Percentiles rank a stretch among this genome's conserved stretches.
phyloP scores from a whole-genome alignment of 2,888 invertebrate genomes.

The Acronicta alni region DNA sequence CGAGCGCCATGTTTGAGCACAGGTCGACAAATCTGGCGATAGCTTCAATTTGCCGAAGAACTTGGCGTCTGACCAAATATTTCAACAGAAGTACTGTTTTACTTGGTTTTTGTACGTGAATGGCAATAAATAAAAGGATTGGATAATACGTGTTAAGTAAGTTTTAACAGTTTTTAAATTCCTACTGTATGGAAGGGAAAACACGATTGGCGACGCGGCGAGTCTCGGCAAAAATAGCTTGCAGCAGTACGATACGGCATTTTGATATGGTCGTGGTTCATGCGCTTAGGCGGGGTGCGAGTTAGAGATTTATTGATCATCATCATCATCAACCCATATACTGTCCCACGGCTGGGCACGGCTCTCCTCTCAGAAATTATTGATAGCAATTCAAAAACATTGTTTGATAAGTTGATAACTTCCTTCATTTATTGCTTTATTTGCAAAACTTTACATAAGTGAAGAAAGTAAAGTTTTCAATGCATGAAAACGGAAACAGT shows the following conservation, averaged over 20 bases:
- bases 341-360: too few species aligned
- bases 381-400: slow-evolving; percentile 30
- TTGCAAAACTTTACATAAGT: too few species aligned
- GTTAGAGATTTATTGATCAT: slow-evolving; percentile 40
- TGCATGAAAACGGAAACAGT: too few species aligned
- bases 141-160: slow-evolving; percentile 25
- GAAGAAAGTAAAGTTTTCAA: too few species aligned
- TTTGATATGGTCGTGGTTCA: slow-evolving; percentile 55
- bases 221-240: slow-evolving; percentile 61
- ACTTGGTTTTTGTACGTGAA: slow-evolving; percentile 18
- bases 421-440: too few species aligned
- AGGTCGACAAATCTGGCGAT: slow-evolving; percentile 35
- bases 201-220: slow-evolving; percentile 51
- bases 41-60: slow-evolving; percentile 27
- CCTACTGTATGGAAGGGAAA: slow-evolving; percentile 46
- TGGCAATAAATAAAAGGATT: slow-evolving; percentile 15
- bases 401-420: too few species aligned
- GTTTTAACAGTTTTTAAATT: slow-evolving; percentile 30
- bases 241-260: slow-evolving; percentile 56
- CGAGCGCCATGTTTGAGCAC: slow-evolving; percentile 34
- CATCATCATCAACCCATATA: too few species aligned
- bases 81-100: slow-evolving; percentile 27
- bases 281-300: slow-evolving; percentile 48
- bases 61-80: slow-evolving; percentile 50
- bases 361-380: too few species aligned